phyloP scores from a whole-genome alignment of 1,140 invertebrate species.

The Drosophila burlai region DNA sequence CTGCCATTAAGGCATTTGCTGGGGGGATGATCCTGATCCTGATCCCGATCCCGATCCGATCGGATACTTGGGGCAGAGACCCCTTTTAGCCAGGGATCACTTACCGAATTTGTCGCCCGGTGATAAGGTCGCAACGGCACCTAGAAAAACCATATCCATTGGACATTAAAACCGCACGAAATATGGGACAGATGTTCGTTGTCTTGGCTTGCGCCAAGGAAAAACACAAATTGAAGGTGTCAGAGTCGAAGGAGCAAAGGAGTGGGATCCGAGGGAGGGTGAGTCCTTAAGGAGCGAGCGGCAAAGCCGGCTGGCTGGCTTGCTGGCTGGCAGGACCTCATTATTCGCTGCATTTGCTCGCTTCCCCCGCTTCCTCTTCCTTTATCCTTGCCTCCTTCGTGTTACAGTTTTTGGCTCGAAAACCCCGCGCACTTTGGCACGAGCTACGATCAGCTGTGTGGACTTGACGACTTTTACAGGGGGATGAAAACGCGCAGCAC shows the following conservation, averaged over 20 bases:
- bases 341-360: conserved; percentile 76
- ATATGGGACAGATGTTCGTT: conserved; percentile 81
- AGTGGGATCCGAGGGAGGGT: conserved; percentile 36
- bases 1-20: conserved; percentile 10
- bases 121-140: conserved; percentile 55
- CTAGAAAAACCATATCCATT: conserved; percentile 30
- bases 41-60: conserved; percentile 9
- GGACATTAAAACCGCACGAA: conserved; percentile 77
- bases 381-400: conserved; percentile 40
- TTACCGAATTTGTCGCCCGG: conserved; percentile 69
- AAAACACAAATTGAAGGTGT: conserved; percentile 76
- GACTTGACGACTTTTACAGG: conserved; percentile 34
- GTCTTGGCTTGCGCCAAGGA: conserved; percentile 75
- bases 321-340: conserved; percentile 71
- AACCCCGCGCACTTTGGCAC: conserved; percentile 82
- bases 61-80: conserved; percentile 14
- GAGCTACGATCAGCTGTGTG: conserved; percentile 72
- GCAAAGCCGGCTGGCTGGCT: conserved; percentile 76
- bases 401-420: conserved; percentile 71
- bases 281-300: conserved; percentile 50
- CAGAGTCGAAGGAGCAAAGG: conserved; percentile 51
- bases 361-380: conserved; percentile 24
- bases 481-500: conserved; percentile 49
- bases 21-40: conserved; percentile 26
- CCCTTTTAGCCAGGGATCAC: conserved; percentile 49